Percentiles rank a stretch among this genome's conserved stretches.
These are phyloP conservation scores for Ariopsis seemanni DNA, from an alignment of 2,113 vertebrate species.

Conservation along the genomic window DNA sequence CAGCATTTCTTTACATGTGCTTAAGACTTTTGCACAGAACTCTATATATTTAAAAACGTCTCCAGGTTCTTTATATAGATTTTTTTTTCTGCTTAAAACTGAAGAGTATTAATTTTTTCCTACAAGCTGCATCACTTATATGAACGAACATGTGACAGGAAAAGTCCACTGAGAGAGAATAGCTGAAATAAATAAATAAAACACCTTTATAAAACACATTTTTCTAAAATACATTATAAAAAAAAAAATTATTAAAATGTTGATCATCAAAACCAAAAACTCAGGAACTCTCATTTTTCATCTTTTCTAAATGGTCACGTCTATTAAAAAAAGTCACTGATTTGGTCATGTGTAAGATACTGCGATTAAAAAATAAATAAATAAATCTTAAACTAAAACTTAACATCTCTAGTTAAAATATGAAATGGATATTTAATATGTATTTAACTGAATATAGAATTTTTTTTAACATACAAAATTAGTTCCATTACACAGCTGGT, in stretches of 20 bases:
- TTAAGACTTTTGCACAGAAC: too few relatives aligned
- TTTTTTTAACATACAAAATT: neutral
- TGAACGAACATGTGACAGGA: too few relatives aligned
- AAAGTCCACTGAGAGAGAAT: too few relatives aligned
- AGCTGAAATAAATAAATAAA: too few relatives aligned
- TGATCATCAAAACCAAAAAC: neutral
- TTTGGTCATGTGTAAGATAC: neutral
- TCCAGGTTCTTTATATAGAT: too few relatives aligned
- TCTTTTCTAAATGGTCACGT: neutral
- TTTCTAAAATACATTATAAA: too few relatives aligned
- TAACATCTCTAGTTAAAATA: neutral
- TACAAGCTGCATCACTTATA: too few relatives aligned
- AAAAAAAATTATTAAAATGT: neutral
- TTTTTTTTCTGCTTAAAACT: too few relatives aligned
- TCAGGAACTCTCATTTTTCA: neutral
- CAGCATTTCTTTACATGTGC: too few relatives aligned
- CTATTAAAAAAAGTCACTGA: neutral
- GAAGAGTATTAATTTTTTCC: too few relatives aligned
- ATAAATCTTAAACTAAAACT: neutral
- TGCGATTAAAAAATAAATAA: neutral
- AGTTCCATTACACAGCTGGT: neutral
- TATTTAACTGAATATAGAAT: neutral
- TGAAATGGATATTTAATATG: neutral
- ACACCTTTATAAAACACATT: too few relatives aligned
- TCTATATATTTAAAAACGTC: too few relatives aligned